Conservation (phyloP, 2,888 invertebrate species). For the Nephrocerus scutellatus region DNA sequence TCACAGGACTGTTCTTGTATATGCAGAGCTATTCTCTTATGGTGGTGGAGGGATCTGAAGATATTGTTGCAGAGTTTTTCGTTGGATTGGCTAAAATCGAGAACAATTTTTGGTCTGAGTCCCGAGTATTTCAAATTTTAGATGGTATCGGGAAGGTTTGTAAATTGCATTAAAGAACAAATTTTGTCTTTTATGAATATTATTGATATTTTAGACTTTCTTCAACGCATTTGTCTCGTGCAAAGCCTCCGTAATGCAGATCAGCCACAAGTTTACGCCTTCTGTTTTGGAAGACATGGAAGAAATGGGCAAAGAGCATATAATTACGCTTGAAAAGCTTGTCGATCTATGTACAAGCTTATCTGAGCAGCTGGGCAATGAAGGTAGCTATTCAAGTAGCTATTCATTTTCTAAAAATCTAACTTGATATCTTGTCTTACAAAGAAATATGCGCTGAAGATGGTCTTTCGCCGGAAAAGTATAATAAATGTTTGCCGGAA, state of each 20-base stretch:
- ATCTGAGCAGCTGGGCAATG: too few species aligned
- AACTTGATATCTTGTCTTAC: too few species aligned
- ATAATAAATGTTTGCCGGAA: constrained; percentile 30
- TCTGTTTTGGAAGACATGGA: constrained; percentile 33
- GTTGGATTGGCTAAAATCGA: constrained; percentile 15
- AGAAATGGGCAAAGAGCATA: constrained; percentile 35
- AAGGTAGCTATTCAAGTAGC: too few species aligned
- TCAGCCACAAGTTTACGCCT: constrained; percentile 37
- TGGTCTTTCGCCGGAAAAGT: too few species aligned
- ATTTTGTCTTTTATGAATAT: background rate
- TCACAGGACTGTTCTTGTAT: constrained; percentile 31
- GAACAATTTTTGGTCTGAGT: constrained; percentile 25
- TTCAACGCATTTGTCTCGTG: constrained; percentile 28
- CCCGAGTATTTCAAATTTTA: constrained; percentile 33
- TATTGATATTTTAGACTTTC: constrained; percentile 21
- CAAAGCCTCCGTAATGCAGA: constrained; percentile 27
- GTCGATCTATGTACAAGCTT: too few species aligned
- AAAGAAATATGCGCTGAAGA: too few species aligned
- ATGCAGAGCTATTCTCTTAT: constrained; percentile 31
- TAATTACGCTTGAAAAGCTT: constrained; percentile 32
- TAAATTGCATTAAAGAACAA: background rate
- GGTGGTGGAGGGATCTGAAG: constrained; percentile 36
- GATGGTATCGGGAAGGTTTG: constrained; percentile 31
- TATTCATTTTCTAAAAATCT: too few species aligned
- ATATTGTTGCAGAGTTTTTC: constrained; percentile 32